Base-by-base conservation (phyloP, 2,888 invertebrate genomes). In the Chloromyia formosa region DNA sequence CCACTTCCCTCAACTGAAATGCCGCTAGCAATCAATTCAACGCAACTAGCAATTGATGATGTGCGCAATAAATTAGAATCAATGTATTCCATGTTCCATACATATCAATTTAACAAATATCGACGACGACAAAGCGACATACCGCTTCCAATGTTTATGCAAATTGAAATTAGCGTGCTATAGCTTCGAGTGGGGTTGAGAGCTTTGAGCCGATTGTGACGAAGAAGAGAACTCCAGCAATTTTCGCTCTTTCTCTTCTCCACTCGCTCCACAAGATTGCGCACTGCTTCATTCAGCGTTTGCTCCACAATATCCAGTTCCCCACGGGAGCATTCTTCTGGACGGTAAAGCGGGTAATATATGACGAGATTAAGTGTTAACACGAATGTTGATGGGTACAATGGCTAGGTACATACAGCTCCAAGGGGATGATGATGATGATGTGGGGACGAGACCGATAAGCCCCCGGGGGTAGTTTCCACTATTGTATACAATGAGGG, bases 311-410 rank as follows among this genome's bases (percentile, higher is more conserved):
- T 42, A 12, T 12, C 42, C 12, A 5, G 42, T 12, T 42, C 12
- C 42, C 42, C 42, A 5, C 12, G 42, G 7, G 42, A 42, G 12
- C 42, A 42, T 5, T n/a, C 62, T 10, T 14, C 5, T 40, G 42
- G 62, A 62, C 12, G 16, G 62, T 16, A 40, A 62, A 62, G 1
- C 20, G 62, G 62, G 62, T 16, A 62, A 40, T 62, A 62, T 40
- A 35, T 40, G 5, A 62, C 62, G 62, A 62, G 61, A 61, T 27
- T 61, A 61, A 61, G 61, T 61, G 61, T 61, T 61, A 61, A 61
- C 61, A 61, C 35, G 61, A 27, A 61, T 27, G 23, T 61, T 61
- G 61, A 61, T 61, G 61, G 61, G 35, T 61, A 22, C 61, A 27
- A 40, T 62, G 35, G 42, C 62, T 16, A 18, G 35, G 62, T 27